phyloP scores from a whole-genome alignment of 1,140 invertebrate genomes.

The Drosophila willistoni region DNA sequence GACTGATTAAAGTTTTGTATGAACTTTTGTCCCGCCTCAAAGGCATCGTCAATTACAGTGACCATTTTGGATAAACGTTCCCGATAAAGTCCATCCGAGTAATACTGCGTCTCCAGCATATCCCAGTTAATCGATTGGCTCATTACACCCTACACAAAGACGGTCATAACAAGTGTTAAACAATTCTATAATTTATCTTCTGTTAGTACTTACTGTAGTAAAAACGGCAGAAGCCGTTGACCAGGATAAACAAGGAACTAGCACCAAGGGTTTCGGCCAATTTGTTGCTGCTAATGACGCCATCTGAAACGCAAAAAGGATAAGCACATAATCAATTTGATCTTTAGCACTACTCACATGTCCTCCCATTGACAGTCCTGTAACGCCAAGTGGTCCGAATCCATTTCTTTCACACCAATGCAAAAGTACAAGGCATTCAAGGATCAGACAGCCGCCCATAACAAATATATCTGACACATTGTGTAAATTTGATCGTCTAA shows the following conservation, averaged over 20 bases:
- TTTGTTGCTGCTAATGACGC: conserved; percentile 97
- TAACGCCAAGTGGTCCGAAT: conserved; percentile 95
- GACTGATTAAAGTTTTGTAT: conserved; percentile 89
- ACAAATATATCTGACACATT: conserved; percentile 99
- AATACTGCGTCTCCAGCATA: conserved; percentile 94
- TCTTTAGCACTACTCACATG: conserved; percentile 88
- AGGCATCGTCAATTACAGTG: conserved; percentile 88
- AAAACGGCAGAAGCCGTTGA: conserved; percentile 98
- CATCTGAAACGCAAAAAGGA: conserved; percentile 88
- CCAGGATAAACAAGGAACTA: conserved; percentile 98
- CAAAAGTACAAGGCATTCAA: conserved; percentile 96
- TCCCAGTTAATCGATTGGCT: conserved; percentile 97
- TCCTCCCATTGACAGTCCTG: conserved; percentile 99
- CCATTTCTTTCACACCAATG: conserved; percentile 96
- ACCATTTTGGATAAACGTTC: conserved; percentile 93
- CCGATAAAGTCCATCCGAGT: conserved; percentile 91
- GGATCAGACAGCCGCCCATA: conserved; percentile 98
- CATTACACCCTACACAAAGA: conserved; percentile 91
- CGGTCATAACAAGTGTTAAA: not conserved
- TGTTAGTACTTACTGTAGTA: conserved; percentile 88
- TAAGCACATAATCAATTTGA: not conserved
- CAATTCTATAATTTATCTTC: not conserved
- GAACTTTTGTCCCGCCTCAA: conserved; percentile 91
- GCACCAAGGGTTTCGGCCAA: conserved; percentile 95
- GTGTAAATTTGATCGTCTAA: conserved; percentile 94